Percentiles rank a stretch among this genome's conserved stretches.
phyloP scores from a whole-genome alignment of 1,140 invertebrate species.

The Euura saliciscinereae region DNA sequence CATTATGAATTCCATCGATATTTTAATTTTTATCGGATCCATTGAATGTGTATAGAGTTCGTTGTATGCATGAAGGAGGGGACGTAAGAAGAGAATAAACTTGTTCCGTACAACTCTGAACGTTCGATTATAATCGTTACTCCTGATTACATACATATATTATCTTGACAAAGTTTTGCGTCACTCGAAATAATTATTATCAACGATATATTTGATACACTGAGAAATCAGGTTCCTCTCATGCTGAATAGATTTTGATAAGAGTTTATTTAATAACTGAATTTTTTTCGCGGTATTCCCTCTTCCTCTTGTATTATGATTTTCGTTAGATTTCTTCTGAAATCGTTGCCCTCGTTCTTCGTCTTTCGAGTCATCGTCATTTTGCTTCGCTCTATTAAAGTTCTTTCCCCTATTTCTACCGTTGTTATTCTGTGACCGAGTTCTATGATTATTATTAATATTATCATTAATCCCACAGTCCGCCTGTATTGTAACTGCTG shows the following conservation, averaged over 20 bases:
- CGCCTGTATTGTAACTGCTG: not conserved
- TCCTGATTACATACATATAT: too few species aligned
- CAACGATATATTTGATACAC: slow-evolving; percentile 73
- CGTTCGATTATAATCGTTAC: too few species aligned
- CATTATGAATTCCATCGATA: not conserved
- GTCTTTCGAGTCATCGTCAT: not conserved
- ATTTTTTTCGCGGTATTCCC: slow-evolving; percentile 15
- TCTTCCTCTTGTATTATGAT: slow-evolving; percentile 26
- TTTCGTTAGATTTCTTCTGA: slow-evolving; percentile 20
- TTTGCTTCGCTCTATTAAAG: not conserved
- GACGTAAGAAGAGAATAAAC: too few species aligned
- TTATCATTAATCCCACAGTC: not conserved
- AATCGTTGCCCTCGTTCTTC: not conserved
- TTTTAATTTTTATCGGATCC: not conserved
- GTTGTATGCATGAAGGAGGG: too few species aligned
- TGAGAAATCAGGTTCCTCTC: slow-evolving; percentile 79
- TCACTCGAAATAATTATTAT: slow-evolving; percentile 72
- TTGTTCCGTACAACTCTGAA: too few species aligned
- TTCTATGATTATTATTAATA: not conserved
- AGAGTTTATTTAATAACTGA: slow-evolving; percentile 46
- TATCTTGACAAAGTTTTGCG: not conserved
- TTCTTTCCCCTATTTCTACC: not conserved
- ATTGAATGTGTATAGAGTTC: too few species aligned
- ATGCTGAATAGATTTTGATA: slow-evolving; percentile 57
- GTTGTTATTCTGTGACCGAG: not conserved